Evolutionary conservation across 2,113 vertebrate genomes (phyloP), one percentile per base, ranked within the genome.

Genomic region (Leptodactylus fuscus): DNA sequence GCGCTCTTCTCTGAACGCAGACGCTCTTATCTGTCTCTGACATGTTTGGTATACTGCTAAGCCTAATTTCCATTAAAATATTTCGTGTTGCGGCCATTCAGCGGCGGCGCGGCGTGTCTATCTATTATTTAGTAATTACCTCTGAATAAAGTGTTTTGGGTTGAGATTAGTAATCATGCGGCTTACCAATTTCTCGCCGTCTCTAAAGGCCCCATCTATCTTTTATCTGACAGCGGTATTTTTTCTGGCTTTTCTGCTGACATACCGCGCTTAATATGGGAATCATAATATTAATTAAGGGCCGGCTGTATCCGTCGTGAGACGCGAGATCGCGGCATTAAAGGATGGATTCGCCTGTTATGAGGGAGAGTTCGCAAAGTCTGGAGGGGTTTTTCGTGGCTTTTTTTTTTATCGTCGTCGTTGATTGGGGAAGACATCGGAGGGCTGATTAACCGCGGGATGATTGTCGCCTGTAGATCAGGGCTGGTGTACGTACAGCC

Each of bases 261-360:
- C 32, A 67, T 49, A 48, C 80, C 36, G 62, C 16, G 62, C 46
- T 34, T 69, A 81, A 48, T 81, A 69, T 16, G n/a, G 44, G 60
- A 65, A 65, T 69, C 60, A 67, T 46, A 81, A 67, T 32, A 38
- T 82, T 71, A 82, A 82, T 82, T 71, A 82, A 32, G 20, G 81
- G 2, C 81, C 22, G 80, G 41, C 65, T 20, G 65, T 36, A 69
- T 69, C 32, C 18, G 34, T 38, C 11, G 29, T 51, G 41, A 48
- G 46, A 38, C 11, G 46, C 53, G 41, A 48, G 46, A 38, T 20
- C 27, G 48, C 74, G 5, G 18, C 74, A 22, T 32, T 49, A 76
- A 34, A 76, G 41, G 24, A 75, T 48, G 71, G 12, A 12, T 46
- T 46, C 3, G 27, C 34, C 32, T 36, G 16, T 70, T 38, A 70